phyloP scores from a whole-genome alignment of 1,140 invertebrate species.

The Elysia chlorotica region DNA sequence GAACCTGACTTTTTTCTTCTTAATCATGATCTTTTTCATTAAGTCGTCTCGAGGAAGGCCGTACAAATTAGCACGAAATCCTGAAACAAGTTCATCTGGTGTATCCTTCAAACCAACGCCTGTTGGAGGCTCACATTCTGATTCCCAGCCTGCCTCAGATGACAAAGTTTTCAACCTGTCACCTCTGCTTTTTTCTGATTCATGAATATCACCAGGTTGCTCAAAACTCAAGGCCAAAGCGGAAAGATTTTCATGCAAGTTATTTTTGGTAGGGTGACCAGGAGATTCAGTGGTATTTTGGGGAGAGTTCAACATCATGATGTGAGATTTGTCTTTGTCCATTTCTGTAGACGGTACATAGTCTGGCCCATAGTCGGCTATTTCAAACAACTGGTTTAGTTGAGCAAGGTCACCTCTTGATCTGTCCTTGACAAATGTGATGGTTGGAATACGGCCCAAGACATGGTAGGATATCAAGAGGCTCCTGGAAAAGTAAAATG shows the following conservation, averaged over 20 bases:
- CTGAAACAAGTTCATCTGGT: not conserved
- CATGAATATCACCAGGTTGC: not conserved
- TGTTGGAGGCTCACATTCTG: not conserved
- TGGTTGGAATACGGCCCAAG: conserved; percentile 9
- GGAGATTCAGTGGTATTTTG: no score
- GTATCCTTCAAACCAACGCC: not conserved
- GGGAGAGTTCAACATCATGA: not conserved
- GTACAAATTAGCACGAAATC: conserved; percentile 9
- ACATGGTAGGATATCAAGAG: conserved; percentile 20
- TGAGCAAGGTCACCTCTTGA: not conserved
- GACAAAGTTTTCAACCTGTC: not conserved
- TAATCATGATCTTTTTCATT: conserved; percentile 4
- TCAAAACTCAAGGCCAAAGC: not conserved
- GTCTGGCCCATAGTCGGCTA: conserved; percentile 18
- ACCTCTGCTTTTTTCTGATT: not conserved
- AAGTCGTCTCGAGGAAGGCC: not conserved
- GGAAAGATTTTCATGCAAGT: not conserved
- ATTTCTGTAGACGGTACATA: not conserved
- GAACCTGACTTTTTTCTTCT: conserved; percentile 9
- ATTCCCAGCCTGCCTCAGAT: not conserved
- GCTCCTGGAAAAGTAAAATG: conserved; percentile 1
- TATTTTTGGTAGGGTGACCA: no score
- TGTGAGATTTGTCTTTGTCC: not conserved
- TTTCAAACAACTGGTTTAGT: conserved; percentile 3
- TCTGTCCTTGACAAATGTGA: conserved; percentile 11